These are phyloP conservation scores for Lordiphosa fenestrarum DNA, from an alignment of 2,888 invertebrate species.

Conservation along the genomic window DNA sequence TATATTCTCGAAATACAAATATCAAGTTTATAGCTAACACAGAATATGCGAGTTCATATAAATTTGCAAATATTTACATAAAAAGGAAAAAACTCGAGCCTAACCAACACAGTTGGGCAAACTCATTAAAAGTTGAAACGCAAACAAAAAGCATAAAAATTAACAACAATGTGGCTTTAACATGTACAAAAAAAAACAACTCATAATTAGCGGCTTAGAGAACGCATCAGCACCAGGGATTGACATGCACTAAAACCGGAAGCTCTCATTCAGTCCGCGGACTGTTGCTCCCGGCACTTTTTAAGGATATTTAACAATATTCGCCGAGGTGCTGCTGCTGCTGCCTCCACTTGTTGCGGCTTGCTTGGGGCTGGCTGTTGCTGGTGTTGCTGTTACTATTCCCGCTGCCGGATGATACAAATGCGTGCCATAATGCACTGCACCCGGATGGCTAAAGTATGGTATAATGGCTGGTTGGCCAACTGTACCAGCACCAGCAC, in stretches of 20 bases:
- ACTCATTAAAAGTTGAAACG: slow-evolving; percentile 28
- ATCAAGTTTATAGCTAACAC: slow-evolving; percentile 17
- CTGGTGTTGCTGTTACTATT: slow-evolving; percentile 24
- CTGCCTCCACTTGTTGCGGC: slow-evolving; percentile 43
- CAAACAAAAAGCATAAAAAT: slow-evolving; percentile 20
- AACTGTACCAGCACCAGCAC: slow-evolving; percentile 17
- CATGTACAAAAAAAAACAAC: slow-evolving; percentile 10
- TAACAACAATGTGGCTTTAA: slow-evolving; percentile 7
- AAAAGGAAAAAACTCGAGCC: slow-evolving; percentile 12
- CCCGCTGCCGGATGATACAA: slow-evolving; percentile 68
- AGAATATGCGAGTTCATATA: slow-evolving; percentile 36
- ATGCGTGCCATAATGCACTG: slow-evolving; percentile 77
- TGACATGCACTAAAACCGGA: slow-evolving; percentile 3
- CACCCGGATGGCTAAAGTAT: slow-evolving; percentile 71
- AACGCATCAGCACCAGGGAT: too few species aligned
- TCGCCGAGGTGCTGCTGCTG: slow-evolving; percentile 44
- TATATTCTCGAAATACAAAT: slow-evolving; percentile 14
- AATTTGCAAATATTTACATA: slow-evolving; percentile 40
- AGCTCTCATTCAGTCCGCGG: slow-evolving; percentile 14
- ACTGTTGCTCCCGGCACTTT: slow-evolving; percentile 17
- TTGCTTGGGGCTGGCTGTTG: slow-evolving; percentile 19
- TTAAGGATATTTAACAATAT: slow-evolving; percentile 76
- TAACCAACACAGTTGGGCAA: slow-evolving; percentile 5
- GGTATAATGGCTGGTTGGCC: slow-evolving; percentile 58
- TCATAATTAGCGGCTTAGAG: slow-evolving; percentile 7